Conservation (phyloP, 2,797 vertebrate genomes). For the Notoglanidium macrostoma region DNA sequence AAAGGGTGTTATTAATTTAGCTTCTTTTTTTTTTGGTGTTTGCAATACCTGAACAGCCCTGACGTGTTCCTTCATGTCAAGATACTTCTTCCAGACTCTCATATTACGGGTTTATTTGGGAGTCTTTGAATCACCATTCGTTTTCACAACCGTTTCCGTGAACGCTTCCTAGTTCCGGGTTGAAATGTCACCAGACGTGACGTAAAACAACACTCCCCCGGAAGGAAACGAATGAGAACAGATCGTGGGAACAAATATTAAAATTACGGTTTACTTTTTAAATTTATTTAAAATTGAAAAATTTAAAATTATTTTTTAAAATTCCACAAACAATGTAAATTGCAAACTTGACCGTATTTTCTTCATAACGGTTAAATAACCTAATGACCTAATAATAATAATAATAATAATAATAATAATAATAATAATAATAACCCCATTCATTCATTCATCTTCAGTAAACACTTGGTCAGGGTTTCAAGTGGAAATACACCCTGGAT, state of each 20-base stretch:
- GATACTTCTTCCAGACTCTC: background rate
- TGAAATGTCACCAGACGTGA: background rate
- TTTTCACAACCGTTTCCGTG: background rate
- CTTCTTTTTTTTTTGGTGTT: background rate
- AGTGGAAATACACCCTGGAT: background rate
- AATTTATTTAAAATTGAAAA: background rate
- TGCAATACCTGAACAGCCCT: background rate
- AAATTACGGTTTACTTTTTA: background rate
- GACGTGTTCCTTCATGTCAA: background rate
- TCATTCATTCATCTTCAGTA: background rate
- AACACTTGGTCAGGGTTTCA: background rate
- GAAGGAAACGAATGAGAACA: background rate
- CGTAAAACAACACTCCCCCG: background rate
- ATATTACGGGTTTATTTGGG: background rate
- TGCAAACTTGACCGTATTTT: background rate
- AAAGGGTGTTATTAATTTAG: background rate
- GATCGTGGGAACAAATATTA: background rate
- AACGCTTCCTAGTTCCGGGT: conserved; percentile 28
- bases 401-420: too few relatives aligned
- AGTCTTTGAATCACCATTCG: background rate
- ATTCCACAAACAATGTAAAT: background rate
- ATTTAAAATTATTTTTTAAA: background rate
- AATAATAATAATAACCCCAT: background rate
- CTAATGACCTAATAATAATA: background rate
- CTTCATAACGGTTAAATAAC: background rate